Conservation (phyloP, 1,140 invertebrate species). For the Stegodyphus dumicola region DNA sequence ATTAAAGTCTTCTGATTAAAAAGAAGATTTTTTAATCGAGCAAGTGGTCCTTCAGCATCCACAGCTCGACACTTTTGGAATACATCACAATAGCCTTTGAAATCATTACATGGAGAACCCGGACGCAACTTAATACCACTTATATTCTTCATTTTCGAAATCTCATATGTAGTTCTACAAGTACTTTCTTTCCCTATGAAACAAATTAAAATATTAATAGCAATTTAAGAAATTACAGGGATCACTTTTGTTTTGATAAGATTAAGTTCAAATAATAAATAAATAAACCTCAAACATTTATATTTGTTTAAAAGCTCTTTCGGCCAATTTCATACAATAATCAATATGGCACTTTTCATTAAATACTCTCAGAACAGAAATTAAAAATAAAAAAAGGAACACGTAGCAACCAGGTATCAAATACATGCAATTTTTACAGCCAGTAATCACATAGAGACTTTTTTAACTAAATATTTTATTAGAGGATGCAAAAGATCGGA, state of each 20-base stretch:
- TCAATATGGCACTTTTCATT: no score
- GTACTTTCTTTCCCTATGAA: slow-evolving; percentile 73
- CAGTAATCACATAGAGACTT: no score
- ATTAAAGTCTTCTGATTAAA: slow-evolving; percentile 91
- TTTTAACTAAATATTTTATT: no score
- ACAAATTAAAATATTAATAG: background rate
- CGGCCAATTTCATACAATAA: no score
- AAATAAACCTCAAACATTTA: no score
- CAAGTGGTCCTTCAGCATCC: slow-evolving; percentile 97
- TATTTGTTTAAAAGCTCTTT: no score
- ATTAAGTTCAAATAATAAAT: no score
- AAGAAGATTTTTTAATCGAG: slow-evolving; percentile 94
- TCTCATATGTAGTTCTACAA: slow-evolving; percentile 86
- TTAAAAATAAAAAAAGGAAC: no score
- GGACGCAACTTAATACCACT: slow-evolving; percentile 83
- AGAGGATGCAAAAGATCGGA: no score
- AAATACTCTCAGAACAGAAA: no score
- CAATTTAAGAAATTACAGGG: background rate
- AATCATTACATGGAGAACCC: slow-evolving; percentile 92
- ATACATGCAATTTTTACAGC: no score
- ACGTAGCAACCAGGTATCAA: no score
- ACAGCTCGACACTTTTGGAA: slow-evolving; percentile 97
- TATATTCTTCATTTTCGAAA: slow-evolving; percentile 81
- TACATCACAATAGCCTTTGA: slow-evolving; percentile 99
- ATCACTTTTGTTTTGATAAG: background rate